These are phyloP conservation scores for Hydra vulgaris DNA, from an alignment of 30 jellyfish, hydroid and myxozoan species.

Conservation along the genomic window DNA sequence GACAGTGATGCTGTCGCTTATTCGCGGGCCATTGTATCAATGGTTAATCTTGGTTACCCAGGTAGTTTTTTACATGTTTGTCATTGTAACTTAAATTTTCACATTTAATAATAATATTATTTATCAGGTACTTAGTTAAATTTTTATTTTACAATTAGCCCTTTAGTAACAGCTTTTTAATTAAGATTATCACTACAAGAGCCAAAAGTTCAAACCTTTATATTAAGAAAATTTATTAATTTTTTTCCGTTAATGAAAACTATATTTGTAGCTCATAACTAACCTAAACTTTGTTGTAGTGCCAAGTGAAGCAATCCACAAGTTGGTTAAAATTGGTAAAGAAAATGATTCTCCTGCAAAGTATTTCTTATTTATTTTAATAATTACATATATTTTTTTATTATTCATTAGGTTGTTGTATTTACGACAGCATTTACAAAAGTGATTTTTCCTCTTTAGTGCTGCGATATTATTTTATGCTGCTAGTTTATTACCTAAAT, in stretches of 20 bases:
- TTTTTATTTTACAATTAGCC: no score
- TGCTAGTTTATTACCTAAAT: constrained; percentile 74
- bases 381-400: no score
- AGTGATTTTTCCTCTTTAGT: constrained; percentile 14
- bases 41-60: constrained; percentile 39
- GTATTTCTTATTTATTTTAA: constrained; percentile 26
- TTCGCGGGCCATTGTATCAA: constrained; percentile 54
- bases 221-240: no score
- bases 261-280: not conserved
- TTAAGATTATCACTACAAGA: no score
- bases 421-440: not conserved
- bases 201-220: no score
- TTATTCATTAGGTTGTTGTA: no score
- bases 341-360: constrained; percentile 83
- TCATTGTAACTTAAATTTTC: not conserved
- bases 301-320: constrained; percentile 8
- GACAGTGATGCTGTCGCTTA: constrained; percentile 40
- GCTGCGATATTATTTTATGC: constrained; percentile 72
- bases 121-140: no score
- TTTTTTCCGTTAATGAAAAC: no score
- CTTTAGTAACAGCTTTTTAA: no score
- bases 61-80: not conserved
- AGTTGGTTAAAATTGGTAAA: constrained; percentile 42
- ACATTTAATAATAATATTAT: no score
- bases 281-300: not conserved